Conservation (phyloP, 2,888 invertebrate species). For the Psococerastis gibbosa region DNA sequence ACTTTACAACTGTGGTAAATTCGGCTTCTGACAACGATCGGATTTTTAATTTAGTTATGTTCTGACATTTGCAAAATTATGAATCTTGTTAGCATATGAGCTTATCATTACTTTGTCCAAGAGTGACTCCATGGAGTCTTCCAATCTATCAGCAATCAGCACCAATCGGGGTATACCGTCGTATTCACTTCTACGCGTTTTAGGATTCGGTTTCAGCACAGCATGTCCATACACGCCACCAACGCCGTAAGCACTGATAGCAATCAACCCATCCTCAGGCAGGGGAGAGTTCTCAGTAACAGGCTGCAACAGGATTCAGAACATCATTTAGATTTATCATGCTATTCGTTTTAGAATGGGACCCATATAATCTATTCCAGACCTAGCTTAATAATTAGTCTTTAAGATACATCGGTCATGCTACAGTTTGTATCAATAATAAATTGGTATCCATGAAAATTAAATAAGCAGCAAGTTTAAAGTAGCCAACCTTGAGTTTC, state of each 20-base stretch:
- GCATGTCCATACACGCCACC: slow-evolving; percentile 33
- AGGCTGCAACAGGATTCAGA: slow-evolving; percentile 17
- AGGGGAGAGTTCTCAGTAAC: slow-evolving; percentile 18
- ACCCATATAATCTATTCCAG: too few species aligned
- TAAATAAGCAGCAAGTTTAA: too few species aligned
- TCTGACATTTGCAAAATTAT: neutral
- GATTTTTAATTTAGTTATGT: neutral
- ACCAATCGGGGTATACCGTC: slow-evolving; percentile 24
- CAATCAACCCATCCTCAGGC: slow-evolving; percentile 28
- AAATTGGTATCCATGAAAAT: too few species aligned
- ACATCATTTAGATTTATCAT: too few species aligned
- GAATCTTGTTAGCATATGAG: neutral
- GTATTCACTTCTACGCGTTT: slow-evolving; percentile 19
- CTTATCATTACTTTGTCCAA: slow-evolving; percentile 18
- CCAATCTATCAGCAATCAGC: slow-evolving; percentile 29
- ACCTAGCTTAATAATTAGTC: too few species aligned
- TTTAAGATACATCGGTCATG: too few species aligned
- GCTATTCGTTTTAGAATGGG: too few species aligned
- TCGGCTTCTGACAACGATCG: neutral
- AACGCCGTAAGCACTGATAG: slow-evolving; percentile 36
- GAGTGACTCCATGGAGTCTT: slow-evolving; percentile 25
- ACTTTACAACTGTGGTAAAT: neutral
- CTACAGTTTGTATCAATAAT: too few species aligned
- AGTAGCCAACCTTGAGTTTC: too few species aligned
- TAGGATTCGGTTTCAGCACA: slow-evolving; percentile 24